Evolutionary conservation across 1,140 invertebrate species (phyloP).

Genomic region (Cyrtorhinus lividipennis): DNA sequence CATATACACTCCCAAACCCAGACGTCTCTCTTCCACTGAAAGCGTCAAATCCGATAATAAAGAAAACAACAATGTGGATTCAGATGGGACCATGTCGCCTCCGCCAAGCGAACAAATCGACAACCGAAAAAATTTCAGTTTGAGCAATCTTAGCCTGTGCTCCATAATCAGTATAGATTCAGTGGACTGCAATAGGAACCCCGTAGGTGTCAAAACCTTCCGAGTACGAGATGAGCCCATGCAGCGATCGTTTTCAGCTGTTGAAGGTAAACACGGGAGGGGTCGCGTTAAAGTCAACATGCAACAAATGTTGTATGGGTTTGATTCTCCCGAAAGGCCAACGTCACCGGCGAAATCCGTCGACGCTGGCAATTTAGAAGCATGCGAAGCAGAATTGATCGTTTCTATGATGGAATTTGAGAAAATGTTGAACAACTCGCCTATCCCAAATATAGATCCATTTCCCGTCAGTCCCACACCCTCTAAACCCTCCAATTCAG

Average conservation of each 20-base stretch:
- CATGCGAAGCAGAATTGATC: conserved; percentile 26
- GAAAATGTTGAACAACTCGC: conserved; percentile 23
- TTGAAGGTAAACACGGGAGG: conserved; percentile 14
- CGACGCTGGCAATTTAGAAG: conserved; percentile 19
- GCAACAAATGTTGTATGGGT: conserved; percentile 23
- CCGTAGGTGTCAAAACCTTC: conserved; percentile 12
- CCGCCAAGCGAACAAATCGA: conserved; percentile 26
- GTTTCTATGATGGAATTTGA: conserved; percentile 27
- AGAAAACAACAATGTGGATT: conserved; percentile 28
- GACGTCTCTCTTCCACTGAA: conserved; percentile 1
- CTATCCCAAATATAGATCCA: conserved; percentile 4
- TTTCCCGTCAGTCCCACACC: conserved; percentile 17
- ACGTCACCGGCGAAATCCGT: not conserved
- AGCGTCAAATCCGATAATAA: conserved; percentile 22
- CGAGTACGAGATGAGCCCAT: conserved; percentile 15
- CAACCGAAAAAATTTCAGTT: conserved; percentile 24
- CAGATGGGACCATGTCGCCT: conserved; percentile 28
- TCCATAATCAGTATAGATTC: conserved; percentile 30
- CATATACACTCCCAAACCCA: conserved; percentile 27
- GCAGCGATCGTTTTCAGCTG: conserved; percentile 18
- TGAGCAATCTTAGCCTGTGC: conserved; percentile 33
- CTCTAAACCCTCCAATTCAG: not conserved
- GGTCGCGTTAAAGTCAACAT: conserved; percentile 21
- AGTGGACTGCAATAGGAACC: conserved; percentile 21
- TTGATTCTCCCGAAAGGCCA: not conserved